Evolutionary conservation across 2,888 invertebrate genomes (phyloP), one percentile per base, ranked within the genome.

Genomic region (Saturnia pavonia): DNA sequence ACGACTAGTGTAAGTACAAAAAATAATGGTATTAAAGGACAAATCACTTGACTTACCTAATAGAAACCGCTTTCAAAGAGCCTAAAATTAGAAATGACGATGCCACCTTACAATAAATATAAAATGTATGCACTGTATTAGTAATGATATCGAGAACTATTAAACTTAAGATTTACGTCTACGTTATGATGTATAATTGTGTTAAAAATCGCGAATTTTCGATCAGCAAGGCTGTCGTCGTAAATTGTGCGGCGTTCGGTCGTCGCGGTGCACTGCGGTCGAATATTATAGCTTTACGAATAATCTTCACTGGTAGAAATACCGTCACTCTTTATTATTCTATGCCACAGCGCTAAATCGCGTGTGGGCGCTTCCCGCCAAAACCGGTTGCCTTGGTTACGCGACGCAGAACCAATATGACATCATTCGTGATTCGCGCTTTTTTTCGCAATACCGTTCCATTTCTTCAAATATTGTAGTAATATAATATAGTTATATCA

Each of bases 201-300:
- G 78, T 82, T 81, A 78, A 79, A 75, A 81, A 75, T 85, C 78
- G 85, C 82, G 79, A 82, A 78, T 80, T 77, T 89, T 92, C 91
- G 91, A 86, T 85, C 91, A 92, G 92, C 91, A 84, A 75, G 71
- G 74, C 72, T 78, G 91, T 91, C 88, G 92, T 91, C 91, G 92
- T 91, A 90, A 91, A 74, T 76, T 79, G 82, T 83, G 85, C 85
- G 86, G 87, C 88, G 88, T 85, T 89, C 88, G 88, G 78, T 87
- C 86, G 84, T 89, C 88, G 92, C 92, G 87, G 88, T 90, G 91
- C 89, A 93, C 93, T 92, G 91, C 92, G 92, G 92, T 92, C 93
- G 92, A 91, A 90, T 91, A 71, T 74, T 72, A n/a, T n/a, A 69
- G 74, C 74, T 70, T 72, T 72, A 72, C 74, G 71, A 71, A 70